These are phyloP conservation scores for Choristoneura fumiferana DNA, from an alignment of 1,140 invertebrate genomes.

Conservation along the genomic window DNA sequence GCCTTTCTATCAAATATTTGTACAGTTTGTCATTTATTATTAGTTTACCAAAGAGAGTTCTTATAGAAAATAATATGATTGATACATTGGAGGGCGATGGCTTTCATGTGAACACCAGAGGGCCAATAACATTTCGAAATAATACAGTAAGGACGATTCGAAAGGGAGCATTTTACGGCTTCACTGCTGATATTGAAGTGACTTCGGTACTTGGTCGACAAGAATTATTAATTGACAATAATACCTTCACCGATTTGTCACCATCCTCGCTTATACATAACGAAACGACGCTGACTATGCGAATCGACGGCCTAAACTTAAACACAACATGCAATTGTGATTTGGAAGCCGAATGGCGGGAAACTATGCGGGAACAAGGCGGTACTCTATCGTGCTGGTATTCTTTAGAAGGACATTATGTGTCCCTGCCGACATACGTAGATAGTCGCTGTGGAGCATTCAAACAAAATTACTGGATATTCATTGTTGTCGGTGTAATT, in stretches of 20 bases:
- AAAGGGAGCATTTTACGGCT: slow-evolving; percentile 81
- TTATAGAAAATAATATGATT: slow-evolving; percentile 82
- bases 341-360: slow-evolving; percentile 65
- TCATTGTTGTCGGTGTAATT: slow-evolving; percentile 58
- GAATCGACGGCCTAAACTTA: slow-evolving; percentile 80
- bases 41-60: slow-evolving; percentile 78
- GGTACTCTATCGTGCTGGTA: slow-evolving; percentile 65
- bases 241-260: slow-evolving; percentile 79
- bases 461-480: slow-evolving; percentile 71
- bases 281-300: slow-evolving; percentile 74
- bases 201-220: slow-evolving; percentile 48
- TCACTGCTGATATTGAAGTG: slow-evolving; percentile 77
- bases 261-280: slow-evolving; percentile 81
- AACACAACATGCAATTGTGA: slow-evolving; percentile 81
- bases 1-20: slow-evolving; percentile 79
- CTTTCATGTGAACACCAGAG: slow-evolving; percentile 81
- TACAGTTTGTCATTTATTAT: slow-evolving; percentile 83
- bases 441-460: slow-evolving; percentile 61
- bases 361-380: slow-evolving; percentile 46
- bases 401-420: slow-evolving; percentile 51
- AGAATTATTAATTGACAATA: slow-evolving; percentile 83
- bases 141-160: slow-evolving; percentile 80
- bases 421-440: slow-evolving; percentile 59
- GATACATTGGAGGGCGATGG: slow-evolving; percentile 81
- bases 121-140: slow-evolving; percentile 82